Evolutionary conservation across 2,113 vertebrate genomes (phyloP), one percentile per base, ranked within the genome.

Genomic region (Morone saxatilis): DNA sequence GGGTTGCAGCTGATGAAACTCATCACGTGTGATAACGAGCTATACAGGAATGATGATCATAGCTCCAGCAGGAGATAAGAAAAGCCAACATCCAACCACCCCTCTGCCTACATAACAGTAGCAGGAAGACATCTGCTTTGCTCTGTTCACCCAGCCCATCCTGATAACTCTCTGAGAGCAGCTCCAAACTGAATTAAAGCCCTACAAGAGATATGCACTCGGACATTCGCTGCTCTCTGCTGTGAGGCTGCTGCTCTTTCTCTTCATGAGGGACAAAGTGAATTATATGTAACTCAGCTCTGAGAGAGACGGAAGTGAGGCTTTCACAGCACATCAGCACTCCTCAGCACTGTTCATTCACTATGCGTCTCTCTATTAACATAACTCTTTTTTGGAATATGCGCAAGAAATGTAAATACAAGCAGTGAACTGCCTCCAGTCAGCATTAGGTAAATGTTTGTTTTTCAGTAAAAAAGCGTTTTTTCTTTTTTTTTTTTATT

Each of bases 261-360:
- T 69, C 89, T 88, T 79, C 87, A 71, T 36, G n/a, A 77, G 69
- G 85, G 78, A 84, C 78, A 91, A 94, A 93, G 78, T 93, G 79
- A 87, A 92, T 92, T 90, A 91, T n/a, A 38, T 82, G 66, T 71
- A 92, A 90, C 80, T 90, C 59, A 65, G 83, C 60, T 76, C 83
- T 80, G 77, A 69, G 86, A 74, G 66, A 79, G 74, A 85, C 57
- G 50, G 79, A 85, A 83, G 84, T 63, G 53, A 70, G 50, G 63
- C 78, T 40, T 81, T 86, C 84, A 62, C 54, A 80, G 75, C 71
- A 77, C 84, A 86, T 86, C 84, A 76, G 68, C 50, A 36, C 57
- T 59, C 40, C 66, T 68, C 70, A 74, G 56, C 36, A 16, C 61
- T 38, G 25, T 36, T 80, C 36, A 80, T 54, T 68, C 38, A 62